phyloP scores from a whole-genome alignment of 2,113 vertebrate genomes.

The Poeciliopsis turrubarensis region DNA sequence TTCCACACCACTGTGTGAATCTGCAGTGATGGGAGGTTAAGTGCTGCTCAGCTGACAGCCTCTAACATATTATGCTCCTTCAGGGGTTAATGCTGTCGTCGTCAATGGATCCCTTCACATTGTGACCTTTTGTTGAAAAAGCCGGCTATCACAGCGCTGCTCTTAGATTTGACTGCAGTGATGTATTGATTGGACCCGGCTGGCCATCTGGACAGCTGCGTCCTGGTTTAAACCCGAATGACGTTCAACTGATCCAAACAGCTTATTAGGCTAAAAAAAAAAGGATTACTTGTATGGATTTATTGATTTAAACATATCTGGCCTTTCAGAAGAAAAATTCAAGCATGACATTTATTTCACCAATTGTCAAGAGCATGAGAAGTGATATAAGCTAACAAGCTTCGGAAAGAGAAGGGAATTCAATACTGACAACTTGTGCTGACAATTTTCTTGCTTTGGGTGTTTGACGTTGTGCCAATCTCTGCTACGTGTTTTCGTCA shows the following conservation, averaged over 20 bases:
- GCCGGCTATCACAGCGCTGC: not conserved
- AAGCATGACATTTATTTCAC: constrained; percentile 33
- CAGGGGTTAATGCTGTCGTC: constrained; percentile 7
- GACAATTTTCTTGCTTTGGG: constrained; percentile 18
- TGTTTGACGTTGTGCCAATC: not conserved
- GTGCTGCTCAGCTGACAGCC: not conserved
- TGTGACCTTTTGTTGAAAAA: constrained; percentile 41
- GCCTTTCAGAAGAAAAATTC: constrained; percentile 14
- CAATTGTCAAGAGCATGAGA: not conserved
- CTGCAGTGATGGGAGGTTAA: not conserved
- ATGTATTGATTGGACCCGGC: constrained; percentile 40
- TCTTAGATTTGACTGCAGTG: constrained; percentile 14
- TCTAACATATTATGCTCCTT: not conserved
- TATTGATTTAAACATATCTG: constrained; percentile 34
- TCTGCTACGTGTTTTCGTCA: too few species aligned
- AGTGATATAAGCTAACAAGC: constrained; percentile 9
- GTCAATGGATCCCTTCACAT: not conserved
- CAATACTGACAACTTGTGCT: constrained; percentile 3
- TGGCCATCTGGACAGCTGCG: constrained; percentile 23
- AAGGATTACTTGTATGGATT: constrained; percentile 46
- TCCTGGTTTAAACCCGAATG: constrained; percentile 10
- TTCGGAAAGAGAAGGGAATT: constrained; percentile 17
- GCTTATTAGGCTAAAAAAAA: constrained; percentile 23
- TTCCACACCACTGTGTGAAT: not conserved
- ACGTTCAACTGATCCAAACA: constrained; percentile 29